Evolutionary conservation across 2,113 vertebrate genomes (phyloP).

Genomic region (Capreolus pygargus): DNA sequence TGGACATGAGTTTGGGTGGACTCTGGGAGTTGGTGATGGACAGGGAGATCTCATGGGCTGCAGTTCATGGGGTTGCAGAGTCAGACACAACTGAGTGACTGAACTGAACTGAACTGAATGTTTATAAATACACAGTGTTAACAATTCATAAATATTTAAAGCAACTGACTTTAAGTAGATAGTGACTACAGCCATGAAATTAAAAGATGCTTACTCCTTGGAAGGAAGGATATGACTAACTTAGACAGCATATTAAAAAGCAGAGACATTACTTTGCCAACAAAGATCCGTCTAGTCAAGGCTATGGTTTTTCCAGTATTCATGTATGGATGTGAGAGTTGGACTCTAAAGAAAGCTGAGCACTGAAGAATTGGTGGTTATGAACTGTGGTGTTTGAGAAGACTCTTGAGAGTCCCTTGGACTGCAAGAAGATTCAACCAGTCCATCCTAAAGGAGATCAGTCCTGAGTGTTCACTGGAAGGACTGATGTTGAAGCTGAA

Average conservation of each 20-base stretch:
- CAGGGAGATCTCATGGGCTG: too few species aligned
- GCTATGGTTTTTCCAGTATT: neutral
- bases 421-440: too few species aligned
- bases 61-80: neutral
- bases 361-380: rapidly evolving
- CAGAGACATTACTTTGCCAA: neutral
- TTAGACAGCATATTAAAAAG: neutral
- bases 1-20: too few species aligned
- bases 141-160: too few species aligned
- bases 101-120: neutral
- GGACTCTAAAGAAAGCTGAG: neutral
- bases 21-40: too few species aligned
- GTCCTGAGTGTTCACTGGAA: neutral
- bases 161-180: neutral
- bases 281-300: neutral
- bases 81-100: neutral
- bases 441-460: too few species aligned
- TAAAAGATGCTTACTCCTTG: neutral
- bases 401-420: too few species aligned
- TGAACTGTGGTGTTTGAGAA: neutral
- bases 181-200: neutral
- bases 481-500: neutral
- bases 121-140: too few species aligned
- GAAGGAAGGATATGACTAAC: neutral
- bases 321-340: neutral